Percentiles rank a stretch among this genome's conserved stretches.
These are phyloP conservation scores for Tupaia tana DNA, from an alignment of 2,113 vertebrate genomes.

Conservation along the genomic window DNA sequence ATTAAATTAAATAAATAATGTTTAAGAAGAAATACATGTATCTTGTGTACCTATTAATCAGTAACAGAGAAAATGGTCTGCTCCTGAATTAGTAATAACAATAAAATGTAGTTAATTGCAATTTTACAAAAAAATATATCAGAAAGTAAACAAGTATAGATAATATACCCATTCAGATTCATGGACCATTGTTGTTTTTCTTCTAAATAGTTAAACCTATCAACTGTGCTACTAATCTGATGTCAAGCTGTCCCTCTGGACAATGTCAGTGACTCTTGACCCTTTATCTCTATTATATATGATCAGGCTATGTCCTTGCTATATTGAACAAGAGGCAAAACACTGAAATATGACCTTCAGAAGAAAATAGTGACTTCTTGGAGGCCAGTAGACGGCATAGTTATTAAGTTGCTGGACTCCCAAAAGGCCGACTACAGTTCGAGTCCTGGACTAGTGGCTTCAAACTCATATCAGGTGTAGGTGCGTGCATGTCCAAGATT, in stretches of 20 bases:
- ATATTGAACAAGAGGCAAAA: constrained; percentile 53
- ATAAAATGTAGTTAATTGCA: background rate
- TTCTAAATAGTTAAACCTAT: constrained; percentile 32
- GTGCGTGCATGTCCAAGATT: too few species aligned
- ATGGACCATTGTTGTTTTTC: background rate
- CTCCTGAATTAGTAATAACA: background rate
- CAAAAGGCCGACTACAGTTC: too few species aligned
- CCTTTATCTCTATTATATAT: constrained; percentile 37
- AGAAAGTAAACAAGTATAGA: background rate
- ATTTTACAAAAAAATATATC: constrained; percentile 17
- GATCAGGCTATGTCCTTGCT: constrained; percentile 46
- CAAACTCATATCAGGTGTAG: too few species aligned
- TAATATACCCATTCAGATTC: background rate
- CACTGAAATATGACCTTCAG: background rate
- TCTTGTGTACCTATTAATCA: background rate
- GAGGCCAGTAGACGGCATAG: background rate
- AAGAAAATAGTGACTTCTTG: background rate
- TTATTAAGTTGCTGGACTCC: too few species aligned
- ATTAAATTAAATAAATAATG: too few species aligned
- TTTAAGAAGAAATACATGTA: background rate
- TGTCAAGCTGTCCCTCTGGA: constrained; percentile 56
- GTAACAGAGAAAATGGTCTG: background rate
- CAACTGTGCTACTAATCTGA: constrained; percentile 48
- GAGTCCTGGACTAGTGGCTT: too few species aligned
- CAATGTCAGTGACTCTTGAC: constrained; percentile 67